Evolutionary conservation across 2,888 invertebrate species (phyloP).

Genomic region (Andrena chrysosceles): DNA sequence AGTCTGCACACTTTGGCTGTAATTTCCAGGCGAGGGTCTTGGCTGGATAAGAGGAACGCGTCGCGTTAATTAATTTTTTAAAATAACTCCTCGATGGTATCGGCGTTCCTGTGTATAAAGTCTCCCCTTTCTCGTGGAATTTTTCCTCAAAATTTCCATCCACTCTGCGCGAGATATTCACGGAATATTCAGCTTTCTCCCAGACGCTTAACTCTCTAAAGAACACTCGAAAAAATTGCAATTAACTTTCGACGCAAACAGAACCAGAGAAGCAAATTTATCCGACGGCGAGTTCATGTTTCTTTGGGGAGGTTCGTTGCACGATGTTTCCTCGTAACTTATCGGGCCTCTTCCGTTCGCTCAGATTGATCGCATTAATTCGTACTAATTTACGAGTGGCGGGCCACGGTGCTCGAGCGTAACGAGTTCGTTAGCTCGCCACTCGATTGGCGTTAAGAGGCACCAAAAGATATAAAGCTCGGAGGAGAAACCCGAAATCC

Average conservation of each 20-base stretch:
- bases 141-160: background rate
- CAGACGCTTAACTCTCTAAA: background rate
- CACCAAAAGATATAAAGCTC: background rate
- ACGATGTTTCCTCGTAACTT: slow-evolving; percentile 6
- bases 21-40: background rate
- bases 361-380: slow-evolving; percentile 24
- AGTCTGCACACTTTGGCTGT: background rate
- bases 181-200: background rate
- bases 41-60: background rate
- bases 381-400: slow-evolving; percentile 4
- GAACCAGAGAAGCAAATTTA: too few species aligned
- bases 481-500: slow-evolving; percentile 13
- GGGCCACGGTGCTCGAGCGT: slow-evolving; percentile 29
- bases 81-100: background rate
- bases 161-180: background rate
- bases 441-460: background rate
- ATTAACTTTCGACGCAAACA: background rate
- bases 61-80: slow-evolving; percentile 9
- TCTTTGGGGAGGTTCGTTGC: background rate
- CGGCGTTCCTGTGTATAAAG: background rate
- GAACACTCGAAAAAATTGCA: background rate
- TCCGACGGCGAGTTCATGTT: too few species aligned
- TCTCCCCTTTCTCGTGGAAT: background rate
- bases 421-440: slow-evolving; percentile 41
- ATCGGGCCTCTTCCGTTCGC: background rate